These are phyloP conservation scores for Ceratosolen fusciceps DNA, from an alignment of 1,140 invertebrate species.

Conservation along the genomic window DNA sequence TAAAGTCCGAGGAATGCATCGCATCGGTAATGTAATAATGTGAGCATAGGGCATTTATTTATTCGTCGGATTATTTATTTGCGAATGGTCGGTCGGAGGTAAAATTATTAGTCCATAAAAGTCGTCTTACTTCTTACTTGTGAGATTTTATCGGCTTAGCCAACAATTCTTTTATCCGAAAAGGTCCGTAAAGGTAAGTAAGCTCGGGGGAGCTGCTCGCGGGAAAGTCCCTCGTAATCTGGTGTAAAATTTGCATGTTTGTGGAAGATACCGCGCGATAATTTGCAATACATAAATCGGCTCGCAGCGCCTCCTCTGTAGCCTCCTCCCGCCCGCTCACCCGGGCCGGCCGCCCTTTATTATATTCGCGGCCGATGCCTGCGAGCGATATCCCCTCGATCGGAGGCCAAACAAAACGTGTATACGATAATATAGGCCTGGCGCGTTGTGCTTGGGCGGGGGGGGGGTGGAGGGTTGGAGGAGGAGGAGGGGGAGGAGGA, in stretches of 20 bases:
- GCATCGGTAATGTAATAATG: conserved; percentile 2
- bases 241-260: conserved; percentile 49
- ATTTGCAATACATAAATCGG: conserved; percentile 45
- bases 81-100: not conserved
- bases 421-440: conserved; percentile 28
- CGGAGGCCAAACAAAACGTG: conserved; percentile 32
- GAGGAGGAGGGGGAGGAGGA: not conserved
- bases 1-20: not conserved
- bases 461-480: not conserved
- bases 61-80: not conserved
- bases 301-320: too few relatives aligned
- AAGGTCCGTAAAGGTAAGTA: not conserved
- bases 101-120: conserved; percentile 39
- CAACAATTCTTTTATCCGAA: conserved; percentile 37
- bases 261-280: conserved; percentile 43
- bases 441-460: not conserved
- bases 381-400: conserved; percentile 26
- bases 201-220: conserved; percentile 14
- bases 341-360: conserved; percentile 32
- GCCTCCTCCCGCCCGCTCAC: too few relatives aligned
- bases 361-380: conserved; percentile 29
- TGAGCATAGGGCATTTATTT: not conserved
- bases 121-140: not conserved
- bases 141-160: conserved; percentile 22
- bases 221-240: conserved; percentile 27